Conservation (phyloP, 2,113 vertebrate species). For the Emberiza fucata region DNA sequence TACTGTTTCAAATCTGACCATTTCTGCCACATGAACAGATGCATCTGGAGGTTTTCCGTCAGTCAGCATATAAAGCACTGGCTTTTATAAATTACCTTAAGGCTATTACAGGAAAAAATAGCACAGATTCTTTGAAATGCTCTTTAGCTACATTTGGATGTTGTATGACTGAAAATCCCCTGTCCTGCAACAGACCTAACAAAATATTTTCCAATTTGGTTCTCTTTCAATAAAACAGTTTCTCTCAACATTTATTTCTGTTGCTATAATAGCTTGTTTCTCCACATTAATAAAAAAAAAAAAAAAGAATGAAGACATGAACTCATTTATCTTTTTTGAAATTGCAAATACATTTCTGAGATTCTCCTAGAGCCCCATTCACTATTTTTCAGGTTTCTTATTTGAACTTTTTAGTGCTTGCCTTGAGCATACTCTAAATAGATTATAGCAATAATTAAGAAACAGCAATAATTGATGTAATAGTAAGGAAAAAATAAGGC, state of each 20-base stretch:
- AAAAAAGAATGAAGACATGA: background rate
- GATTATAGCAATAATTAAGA: background rate
- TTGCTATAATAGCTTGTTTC: background rate
- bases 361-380: background rate
- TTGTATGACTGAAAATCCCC: background rate
- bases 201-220: background rate
- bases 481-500: background rate
- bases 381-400: background rate
- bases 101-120: background rate
- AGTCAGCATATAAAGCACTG: background rate
- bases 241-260: background rate
- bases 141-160: background rate
- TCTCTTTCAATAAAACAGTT: background rate
- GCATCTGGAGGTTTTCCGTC: background rate
- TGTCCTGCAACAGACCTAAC: background rate
- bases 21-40: background rate
- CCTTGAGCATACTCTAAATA: background rate
- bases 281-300: background rate
- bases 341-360: background rate
- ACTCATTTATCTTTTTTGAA: background rate
- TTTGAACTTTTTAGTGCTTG: background rate
- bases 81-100: background rate
- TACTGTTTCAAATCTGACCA: background rate
- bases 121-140: background rate
- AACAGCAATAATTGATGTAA: background rate